Conservation (phyloP, 1,140 invertebrate genomes). For the Battus philenor region DNA sequence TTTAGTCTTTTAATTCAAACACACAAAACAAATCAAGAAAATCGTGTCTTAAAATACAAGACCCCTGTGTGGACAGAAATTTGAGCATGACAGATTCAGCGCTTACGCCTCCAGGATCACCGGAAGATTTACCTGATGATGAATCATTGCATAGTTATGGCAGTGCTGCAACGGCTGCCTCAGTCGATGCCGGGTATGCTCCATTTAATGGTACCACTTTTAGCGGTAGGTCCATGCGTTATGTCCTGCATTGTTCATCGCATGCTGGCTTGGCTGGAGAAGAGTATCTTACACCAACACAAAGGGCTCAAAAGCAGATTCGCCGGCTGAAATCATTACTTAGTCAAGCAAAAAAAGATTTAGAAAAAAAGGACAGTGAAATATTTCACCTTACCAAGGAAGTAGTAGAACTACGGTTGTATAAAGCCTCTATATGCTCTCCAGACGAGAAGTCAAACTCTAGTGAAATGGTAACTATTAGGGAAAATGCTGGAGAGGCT, state of each 20-base stretch:
- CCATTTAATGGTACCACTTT: conserved; percentile 89
- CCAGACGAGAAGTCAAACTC: conserved; percentile 84
- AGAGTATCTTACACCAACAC: conserved; percentile 91
- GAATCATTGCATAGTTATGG: conserved; percentile 87
- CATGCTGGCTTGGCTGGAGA: conserved; percentile 83
- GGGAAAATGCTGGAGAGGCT: conserved; percentile 78
- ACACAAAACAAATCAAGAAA: conserved; percentile 50
- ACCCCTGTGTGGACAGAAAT: conserved; percentile 50
- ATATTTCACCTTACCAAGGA: conserved; percentile 88
- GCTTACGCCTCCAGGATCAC: conserved; percentile 78
- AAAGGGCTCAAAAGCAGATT: conserved; percentile 87
- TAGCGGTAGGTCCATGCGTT: conserved; percentile 81
- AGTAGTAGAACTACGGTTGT: conserved; percentile 86
- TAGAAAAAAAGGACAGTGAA: conserved; percentile 87
- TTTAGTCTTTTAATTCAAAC: conserved; percentile 69
- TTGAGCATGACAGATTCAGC: conserved; percentile 62
- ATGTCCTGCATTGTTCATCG: conserved; percentile 88
- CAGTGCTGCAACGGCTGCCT: conserved; percentile 83
- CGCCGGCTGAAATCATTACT: conserved; percentile 83
- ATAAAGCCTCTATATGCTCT: conserved; percentile 85
- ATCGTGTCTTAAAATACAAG: conserved; percentile 54
- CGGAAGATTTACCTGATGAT: conserved; percentile 81
- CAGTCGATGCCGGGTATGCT: conserved; percentile 87
- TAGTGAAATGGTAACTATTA: conserved; percentile 84
- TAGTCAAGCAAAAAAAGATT: conserved; percentile 83